phyloP scores from a whole-genome alignment of 2,888 invertebrate genomes.

The Synergus umbraculus region DNA sequence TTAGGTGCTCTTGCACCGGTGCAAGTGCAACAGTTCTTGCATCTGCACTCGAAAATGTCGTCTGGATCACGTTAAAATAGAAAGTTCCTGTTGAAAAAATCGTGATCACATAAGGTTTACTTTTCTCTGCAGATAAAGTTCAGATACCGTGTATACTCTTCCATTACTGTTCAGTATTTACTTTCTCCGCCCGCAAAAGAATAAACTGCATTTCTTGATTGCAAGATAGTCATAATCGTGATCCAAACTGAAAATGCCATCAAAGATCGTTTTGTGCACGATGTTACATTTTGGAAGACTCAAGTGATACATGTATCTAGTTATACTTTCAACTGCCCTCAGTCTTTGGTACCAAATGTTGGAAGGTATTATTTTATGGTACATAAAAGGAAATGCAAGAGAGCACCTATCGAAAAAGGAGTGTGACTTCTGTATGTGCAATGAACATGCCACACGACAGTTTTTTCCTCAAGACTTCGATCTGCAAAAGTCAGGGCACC shows the following conservation, averaged over 20 bases:
- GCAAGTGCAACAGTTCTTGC: conserved; percentile 33
- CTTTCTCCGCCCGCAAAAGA: neutral
- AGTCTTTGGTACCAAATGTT: neutral
- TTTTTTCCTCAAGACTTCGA: neutral
- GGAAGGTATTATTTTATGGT: neutral
- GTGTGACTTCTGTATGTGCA: neutral
- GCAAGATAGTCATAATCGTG: neutral
- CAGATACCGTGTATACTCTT: neutral
- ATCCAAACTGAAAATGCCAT: neutral
- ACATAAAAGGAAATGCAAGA: neutral
- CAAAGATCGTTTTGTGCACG: neutral
- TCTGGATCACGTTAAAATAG: neutral
- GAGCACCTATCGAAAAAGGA: neutral
- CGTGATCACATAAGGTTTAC: neutral
- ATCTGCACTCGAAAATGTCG: conserved; percentile 32
- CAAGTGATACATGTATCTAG: neutral
- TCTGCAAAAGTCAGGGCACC: conserved; percentile 19
- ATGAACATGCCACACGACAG: neutral
- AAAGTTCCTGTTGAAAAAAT: neutral
- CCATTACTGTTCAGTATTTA: neutral
- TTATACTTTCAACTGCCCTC: no score
- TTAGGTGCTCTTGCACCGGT: neutral
- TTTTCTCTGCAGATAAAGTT: neutral
- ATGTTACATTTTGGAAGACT: neutral
- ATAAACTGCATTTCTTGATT: neutral